Evolutionary conservation across 1,140 invertebrate species (phyloP).

Genomic region (Hermatobates lingyangjiaoensis): DNA sequence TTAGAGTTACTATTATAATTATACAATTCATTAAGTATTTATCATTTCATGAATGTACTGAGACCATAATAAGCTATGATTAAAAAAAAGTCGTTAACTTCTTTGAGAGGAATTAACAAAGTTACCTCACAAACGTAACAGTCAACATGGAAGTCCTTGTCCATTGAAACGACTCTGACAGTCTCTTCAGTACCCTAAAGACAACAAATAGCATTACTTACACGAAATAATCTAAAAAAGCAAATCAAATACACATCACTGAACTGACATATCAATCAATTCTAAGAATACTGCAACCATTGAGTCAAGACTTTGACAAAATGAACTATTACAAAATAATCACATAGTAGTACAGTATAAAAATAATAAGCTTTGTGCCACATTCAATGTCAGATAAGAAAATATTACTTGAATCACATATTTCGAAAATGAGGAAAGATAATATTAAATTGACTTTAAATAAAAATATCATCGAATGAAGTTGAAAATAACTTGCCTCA

Average conservation of each 20-base stretch:
- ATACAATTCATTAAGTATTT: too few relatives aligned
- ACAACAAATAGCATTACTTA: background rate
- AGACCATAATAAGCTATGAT: too few relatives aligned
- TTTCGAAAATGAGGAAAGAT: too few relatives aligned
- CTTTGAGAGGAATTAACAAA: conserved; percentile 1
- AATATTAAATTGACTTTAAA: background rate
- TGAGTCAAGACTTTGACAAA: background rate
- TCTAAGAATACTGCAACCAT: background rate
- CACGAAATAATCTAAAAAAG: background rate
- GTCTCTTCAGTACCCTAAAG: conserved; percentile 87
- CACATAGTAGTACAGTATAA: background rate
- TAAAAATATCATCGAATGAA: background rate
- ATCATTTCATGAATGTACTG: too few relatives aligned
- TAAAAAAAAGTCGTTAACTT: too few relatives aligned
- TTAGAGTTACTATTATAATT: too few relatives aligned
- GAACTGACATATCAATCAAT: too few relatives aligned
- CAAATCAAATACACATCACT: background rate
- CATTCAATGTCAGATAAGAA: too few relatives aligned
- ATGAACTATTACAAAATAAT: background rate
- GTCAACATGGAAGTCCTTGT: conserved; percentile 96
- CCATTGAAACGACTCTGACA: conserved; percentile 92
- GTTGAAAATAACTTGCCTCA: too few relatives aligned
- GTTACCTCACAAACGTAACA: conserved; percentile 88
- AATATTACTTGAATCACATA: too few relatives aligned
- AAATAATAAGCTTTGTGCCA: background rate